phyloP scores from a whole-genome alignment of 2,113 vertebrate genomes.

The Pseudonaja textilis region DNA sequence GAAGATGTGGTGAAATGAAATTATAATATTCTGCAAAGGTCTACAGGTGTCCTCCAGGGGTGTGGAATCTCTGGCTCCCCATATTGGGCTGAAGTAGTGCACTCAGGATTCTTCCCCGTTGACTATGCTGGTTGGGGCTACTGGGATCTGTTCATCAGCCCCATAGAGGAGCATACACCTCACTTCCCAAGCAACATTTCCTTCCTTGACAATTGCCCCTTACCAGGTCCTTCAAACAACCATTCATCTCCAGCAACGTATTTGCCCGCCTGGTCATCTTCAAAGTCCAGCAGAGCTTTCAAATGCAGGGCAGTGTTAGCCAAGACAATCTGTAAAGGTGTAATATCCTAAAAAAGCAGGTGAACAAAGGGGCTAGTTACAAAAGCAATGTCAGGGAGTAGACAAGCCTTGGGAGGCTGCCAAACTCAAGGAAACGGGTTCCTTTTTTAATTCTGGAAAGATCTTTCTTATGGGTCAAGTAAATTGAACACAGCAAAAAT shows the following conservation, averaged over 20 bases:
- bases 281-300: slow-evolving; percentile 84
- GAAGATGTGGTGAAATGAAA: background rate
- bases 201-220: background rate
- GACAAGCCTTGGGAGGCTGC: background rate
- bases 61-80: background rate
- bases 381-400: background rate
- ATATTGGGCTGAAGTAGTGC: background rate
- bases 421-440: background rate
- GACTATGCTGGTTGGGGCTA: background rate
- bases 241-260: slow-evolving; percentile 87
- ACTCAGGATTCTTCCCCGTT: background rate
- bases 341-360: slow-evolving; percentile 69
- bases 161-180: background rate
- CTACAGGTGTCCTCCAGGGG: background rate
- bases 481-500: background rate
- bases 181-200: background rate
- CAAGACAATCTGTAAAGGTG: slow-evolving; percentile 83
- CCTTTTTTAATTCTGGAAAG: background rate
- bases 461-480: background rate
- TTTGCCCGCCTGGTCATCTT: slow-evolving; percentile 67
- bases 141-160: background rate
- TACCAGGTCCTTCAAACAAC: slow-evolving; percentile 90
- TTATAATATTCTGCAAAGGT: background rate
- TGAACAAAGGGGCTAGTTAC: background rate
- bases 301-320: slow-evolving; percentile 87